These are phyloP conservation scores for Corythaixoides concolor DNA, from an alignment of 2,113 vertebrate species.

Conservation along the genomic window DNA sequence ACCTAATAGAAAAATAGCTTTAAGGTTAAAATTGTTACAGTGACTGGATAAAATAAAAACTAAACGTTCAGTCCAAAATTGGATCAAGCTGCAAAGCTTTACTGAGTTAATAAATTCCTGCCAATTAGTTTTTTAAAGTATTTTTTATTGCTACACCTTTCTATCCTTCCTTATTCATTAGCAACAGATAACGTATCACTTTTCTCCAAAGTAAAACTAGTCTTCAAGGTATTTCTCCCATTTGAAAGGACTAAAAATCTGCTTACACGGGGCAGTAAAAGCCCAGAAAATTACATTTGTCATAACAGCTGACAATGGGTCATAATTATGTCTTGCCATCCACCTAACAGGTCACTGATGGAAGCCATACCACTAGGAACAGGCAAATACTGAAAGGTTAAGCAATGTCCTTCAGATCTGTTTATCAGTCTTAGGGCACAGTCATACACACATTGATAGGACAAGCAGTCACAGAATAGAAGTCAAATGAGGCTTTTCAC, in stretches of 20 bases:
- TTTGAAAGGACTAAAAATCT: neutral
- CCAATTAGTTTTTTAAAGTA: neutral
- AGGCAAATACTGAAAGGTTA: constrained; percentile 13
- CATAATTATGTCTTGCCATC: constrained; percentile 7
- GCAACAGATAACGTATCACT: neutral
- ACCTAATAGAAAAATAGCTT: constrained; percentile 21
- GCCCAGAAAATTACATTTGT: constrained; percentile 17
- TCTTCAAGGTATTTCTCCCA: constrained; percentile 1
- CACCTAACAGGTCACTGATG: constrained; percentile 13
- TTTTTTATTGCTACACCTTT: neutral
- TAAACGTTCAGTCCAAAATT: constrained; percentile 14
- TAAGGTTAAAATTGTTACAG: constrained; percentile 46
- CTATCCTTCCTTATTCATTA: constrained; percentile 13
- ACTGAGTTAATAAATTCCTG: constrained; percentile 18
- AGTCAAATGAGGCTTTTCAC: constrained; percentile 1
- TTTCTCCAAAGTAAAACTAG: neutral
- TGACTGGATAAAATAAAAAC: constrained; percentile 31
- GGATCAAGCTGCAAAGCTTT: constrained; percentile 2
- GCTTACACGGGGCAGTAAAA: neutral
- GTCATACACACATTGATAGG: neutral
- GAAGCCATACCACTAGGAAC: neutral
- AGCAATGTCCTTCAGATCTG: neutral
- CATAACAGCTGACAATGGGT: neutral
- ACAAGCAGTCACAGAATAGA: neutral
- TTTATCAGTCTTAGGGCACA: constrained; percentile 5